Evolutionary conservation across 2,797 vertebrate species (phyloP).

Genomic region (Eurystomus glaucurus): DNA sequence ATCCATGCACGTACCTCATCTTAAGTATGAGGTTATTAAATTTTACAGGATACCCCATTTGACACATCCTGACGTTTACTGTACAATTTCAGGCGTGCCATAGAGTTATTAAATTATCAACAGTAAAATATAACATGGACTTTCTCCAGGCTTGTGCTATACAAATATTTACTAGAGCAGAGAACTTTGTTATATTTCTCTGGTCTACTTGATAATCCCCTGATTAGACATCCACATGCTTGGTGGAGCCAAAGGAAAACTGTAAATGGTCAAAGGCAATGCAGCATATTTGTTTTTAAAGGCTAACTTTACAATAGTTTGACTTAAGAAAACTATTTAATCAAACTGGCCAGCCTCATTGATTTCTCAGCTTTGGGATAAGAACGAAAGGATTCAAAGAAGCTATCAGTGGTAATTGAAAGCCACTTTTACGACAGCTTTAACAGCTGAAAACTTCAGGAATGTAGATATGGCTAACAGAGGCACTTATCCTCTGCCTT

Average conservation of each 20-base stretch:
- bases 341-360: conserved; percentile 73
- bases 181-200: conserved; percentile 83
- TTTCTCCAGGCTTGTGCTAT: conserved; percentile 80
- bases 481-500: conserved; percentile 15
- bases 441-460: conserved; percentile 37
- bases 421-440: conserved; percentile 54
- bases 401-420: conserved; percentile 72
- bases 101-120: conserved; percentile 81
- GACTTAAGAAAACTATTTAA: conserved; percentile 72
- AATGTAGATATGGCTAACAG: conserved; percentile 42
- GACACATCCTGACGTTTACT: conserved; percentile 69
- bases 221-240: conserved; percentile 80
- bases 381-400: conserved; percentile 75
- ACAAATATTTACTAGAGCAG: conserved; percentile 83
- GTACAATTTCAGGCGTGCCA: conserved; percentile 75
- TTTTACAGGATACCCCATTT: conserved; percentile 53
- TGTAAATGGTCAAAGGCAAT: conserved; percentile 74
- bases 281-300: conserved; percentile 76
- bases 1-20: background rate
- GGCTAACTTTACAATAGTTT: conserved; percentile 75
- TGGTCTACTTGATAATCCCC: conserved; percentile 85
- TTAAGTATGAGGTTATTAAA: conserved; percentile 4
- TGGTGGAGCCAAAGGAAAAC: conserved; percentile 77
- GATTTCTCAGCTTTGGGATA: conserved; percentile 76
- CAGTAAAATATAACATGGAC: conserved; percentile 77